Percentiles rank a stretch among this genome's conserved stretches.
Evolutionary conservation across 2,113 vertebrate genomes (phyloP).

Genomic region (Cyrtonyx montezumae): DNA sequence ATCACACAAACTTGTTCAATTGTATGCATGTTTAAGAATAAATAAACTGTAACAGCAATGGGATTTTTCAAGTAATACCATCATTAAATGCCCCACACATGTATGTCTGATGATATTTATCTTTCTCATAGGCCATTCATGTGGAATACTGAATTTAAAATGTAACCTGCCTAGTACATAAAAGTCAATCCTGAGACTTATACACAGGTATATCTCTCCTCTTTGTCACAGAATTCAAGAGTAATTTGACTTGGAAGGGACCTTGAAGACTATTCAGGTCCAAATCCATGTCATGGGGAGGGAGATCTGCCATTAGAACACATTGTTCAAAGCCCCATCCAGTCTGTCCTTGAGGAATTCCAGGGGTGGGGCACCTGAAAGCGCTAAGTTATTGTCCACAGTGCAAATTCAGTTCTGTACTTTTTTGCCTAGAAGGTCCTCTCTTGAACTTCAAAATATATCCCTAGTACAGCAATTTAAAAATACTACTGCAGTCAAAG

Average conservation of each 20-base stretch:
- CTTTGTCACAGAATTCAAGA: background rate
- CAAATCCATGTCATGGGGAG: background rate
- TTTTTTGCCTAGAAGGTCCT: background rate
- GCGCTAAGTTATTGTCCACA: background rate
- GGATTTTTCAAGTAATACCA: background rate
- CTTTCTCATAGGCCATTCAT: background rate
- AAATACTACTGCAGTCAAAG: background rate
- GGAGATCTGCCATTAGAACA: background rate
- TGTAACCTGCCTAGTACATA: background rate
- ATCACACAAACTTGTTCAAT: background rate
- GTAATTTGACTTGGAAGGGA: background rate
- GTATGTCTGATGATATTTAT: background rate
- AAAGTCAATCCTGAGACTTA: background rate
- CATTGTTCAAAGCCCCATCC: background rate
- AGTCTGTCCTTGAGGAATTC: background rate
- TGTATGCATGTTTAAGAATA: background rate
- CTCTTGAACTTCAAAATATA: background rate
- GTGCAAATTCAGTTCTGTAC: background rate
- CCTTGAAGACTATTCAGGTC: background rate
- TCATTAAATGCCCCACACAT: conserved; percentile 6
- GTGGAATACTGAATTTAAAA: background rate
- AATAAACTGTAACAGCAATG: background rate
- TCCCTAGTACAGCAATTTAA: background rate
- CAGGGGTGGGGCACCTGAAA: background rate
- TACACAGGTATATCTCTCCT: background rate